Base-by-base conservation (phyloP, 2,113 vertebrate genomes). In the Phylloscopus trochilus region DNA sequence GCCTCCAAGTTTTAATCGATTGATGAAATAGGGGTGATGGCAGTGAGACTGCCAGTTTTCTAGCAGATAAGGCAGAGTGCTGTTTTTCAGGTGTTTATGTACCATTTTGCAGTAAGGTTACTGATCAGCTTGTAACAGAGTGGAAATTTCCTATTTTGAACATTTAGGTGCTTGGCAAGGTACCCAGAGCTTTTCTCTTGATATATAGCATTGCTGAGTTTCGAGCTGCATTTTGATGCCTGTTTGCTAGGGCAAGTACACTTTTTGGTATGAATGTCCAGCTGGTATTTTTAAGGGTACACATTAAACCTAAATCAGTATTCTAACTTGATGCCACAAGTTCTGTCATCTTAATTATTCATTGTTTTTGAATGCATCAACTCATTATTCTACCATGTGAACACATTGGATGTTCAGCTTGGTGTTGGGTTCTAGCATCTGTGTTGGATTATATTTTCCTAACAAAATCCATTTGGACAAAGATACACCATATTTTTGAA, bases 141-240 rank as follows among this genome's bases (percentile, higher is more conserved):
- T 95, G 91, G 92, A 94, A 93, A 95, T 93, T 89, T 94, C 73
- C 89, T 52, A 9, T 92, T 94, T 91, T 3, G 7, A 56, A 37
- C 79, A 52, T 55, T 78, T 60, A 91, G 49, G 64, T 82, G 49
- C 58, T 94, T 95, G 81, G 56, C 69, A 87, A 82, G 26, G 62
- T 89, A 67, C 56, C 31, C 74, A 84, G 77, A 68, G 41, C 24
- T 87, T 78, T 88, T 75, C 44, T 72, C 17, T 79, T 75, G 89
- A 92, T 92, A 49, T 52, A 64, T 39, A 22, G 49, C 26, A 6
- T 31, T 72, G 31, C 41, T 56, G 41, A 87, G 56, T 56, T 91
- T 62, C 6, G 1, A 51, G 76, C 19, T 72, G 52, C 35, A 68
- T 87, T 91, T 91, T 63, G 46, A 64, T 91, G 41, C 17, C 60